Conservation (phyloP, 2,888 invertebrate species). For the Dynastes tityus region DNA sequence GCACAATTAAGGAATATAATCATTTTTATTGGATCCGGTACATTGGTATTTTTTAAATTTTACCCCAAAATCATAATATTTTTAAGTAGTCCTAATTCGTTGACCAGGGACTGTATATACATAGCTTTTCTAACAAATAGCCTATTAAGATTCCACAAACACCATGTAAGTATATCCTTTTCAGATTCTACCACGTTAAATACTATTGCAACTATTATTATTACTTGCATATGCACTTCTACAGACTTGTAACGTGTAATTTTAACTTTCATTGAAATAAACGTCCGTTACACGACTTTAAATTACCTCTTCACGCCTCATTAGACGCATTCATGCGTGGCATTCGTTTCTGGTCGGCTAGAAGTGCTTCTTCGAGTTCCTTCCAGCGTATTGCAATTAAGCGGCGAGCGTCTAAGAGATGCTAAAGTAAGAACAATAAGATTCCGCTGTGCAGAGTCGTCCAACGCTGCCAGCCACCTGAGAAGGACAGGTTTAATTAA, state of each 20-base stretch:
- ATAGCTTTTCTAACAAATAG: no score
- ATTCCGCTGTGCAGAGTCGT: no score
- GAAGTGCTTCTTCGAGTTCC: conserved; percentile 6
- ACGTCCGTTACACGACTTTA: not conserved
- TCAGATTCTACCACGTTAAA: not conserved
- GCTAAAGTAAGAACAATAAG: no score
- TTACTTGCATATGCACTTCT: not conserved
- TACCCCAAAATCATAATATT: no score
- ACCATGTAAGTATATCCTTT: not conserved
- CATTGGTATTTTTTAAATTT: no score
- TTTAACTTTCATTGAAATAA: conserved; percentile 24
- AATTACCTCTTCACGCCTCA: conserved; percentile 29
- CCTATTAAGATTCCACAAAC: not conserved
- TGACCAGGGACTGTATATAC: no score
- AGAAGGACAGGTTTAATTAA: no score
- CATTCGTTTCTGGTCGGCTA: conserved; percentile 1
- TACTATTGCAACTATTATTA: not conserved
- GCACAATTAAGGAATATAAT: no score
- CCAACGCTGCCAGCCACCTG: no score
- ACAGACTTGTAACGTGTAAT: conserved; percentile 8
- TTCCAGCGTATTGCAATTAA: not conserved
- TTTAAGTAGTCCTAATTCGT: no score
- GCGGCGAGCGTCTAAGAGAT: not conserved
- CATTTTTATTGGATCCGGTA: no score
- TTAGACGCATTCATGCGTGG: conserved; percentile 17